Base-by-base conservation (phyloP, 2,888 invertebrate genomes). In the Andrena marginata region DNA sequence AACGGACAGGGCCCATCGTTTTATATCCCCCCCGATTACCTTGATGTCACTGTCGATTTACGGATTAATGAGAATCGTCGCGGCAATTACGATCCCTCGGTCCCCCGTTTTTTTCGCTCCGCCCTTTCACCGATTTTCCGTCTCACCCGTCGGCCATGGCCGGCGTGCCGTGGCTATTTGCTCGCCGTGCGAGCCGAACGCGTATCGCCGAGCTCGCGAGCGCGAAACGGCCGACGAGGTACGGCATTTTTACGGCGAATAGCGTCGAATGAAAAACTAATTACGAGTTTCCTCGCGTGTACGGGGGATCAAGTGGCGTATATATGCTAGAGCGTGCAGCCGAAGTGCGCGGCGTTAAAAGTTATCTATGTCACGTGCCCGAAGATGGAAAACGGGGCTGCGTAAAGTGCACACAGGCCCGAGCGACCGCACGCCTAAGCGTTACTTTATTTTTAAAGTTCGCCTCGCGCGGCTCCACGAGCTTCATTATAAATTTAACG, bases 261-360 rank as follows among this genome's bases (percentile, higher is more conserved):
- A n/a, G 20, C 60, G 35, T 68, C 75, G n/a, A 35, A 67, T 75
- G 75, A 68, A 62, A 75, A 75, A 75, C 68, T 75, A 75, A 75
- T 75, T 75, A 75, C 33, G 62, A 75, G 60, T 75, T 65, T 54
- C 29, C 20, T 51, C 31, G 60, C 71, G 59, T 29, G 71, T 31
- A 48, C 60, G 42, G 64, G 42, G 42, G 35, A 64, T 64, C 33
- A 65, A 42, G 65, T 65, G 42, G 72, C 35, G 29, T 48, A 23
- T 56, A 56, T 8, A 56, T 23, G 31, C 51, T 33, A 13, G 26
- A 35, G 60, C 42, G 71, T 56, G 26, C 35, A 48, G 51, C 31
- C n/a, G 20, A n/a, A 62, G 31, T 59, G 20, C 29, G 20, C 16
- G 69, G 54, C 69, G 54, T 54, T 69, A 76, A 69, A 76, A 69